A percentile compares a stretch with the other conserved stretches of the same genome.
Conservation (phyloP, 2,797 vertebrate species). For the Ctenochaetus hawaiiensis region DNA sequence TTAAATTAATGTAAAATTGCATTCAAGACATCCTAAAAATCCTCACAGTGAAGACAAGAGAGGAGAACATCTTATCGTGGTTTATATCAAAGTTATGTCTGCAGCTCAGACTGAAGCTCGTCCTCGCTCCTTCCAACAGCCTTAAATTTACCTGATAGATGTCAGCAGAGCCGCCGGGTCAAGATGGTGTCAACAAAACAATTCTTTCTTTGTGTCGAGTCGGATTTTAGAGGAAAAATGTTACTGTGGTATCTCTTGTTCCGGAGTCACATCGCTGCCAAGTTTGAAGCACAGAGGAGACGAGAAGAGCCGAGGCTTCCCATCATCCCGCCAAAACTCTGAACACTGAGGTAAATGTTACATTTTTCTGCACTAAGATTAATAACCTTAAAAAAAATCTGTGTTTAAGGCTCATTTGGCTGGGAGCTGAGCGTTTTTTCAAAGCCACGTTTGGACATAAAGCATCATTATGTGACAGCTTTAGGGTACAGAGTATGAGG, state of each 20-base stretch:
- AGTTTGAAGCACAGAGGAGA: constrained; percentile 32
- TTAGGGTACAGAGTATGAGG: background rate
- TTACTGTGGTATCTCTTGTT: constrained; percentile 35
- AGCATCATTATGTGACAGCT: constrained; percentile 38
- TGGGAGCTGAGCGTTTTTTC: constrained; percentile 12
- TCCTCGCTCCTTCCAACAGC: constrained; percentile 10
- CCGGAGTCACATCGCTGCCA: constrained; percentile 19
- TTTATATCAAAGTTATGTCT: background rate
- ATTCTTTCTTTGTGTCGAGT: constrained; percentile 26
- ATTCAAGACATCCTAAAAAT: background rate
- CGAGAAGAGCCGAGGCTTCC: constrained; percentile 15
- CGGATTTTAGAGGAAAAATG: background rate
- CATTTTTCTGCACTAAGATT: constrained; percentile 2
- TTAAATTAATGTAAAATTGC: background rate
- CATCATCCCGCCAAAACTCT: background rate
- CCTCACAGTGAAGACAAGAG: background rate
- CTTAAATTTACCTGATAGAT: constrained; percentile 43
- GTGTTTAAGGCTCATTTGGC: constrained; percentile 19
- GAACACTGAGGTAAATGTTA: constrained; percentile 21
- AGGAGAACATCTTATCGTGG: background rate
- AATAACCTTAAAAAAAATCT: constrained; percentile 11
- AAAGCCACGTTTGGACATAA: constrained; percentile 7
- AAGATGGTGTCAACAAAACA: constrained; percentile 36
- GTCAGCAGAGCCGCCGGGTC: constrained; percentile 20
- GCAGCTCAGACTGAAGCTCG: background rate